A percentile compares a stretch with the other conserved stretches of the same genome.
These are phyloP conservation scores for Hyposoter dolosus DNA, from an alignment of 2,888 invertebrate genomes.

Conservation along the genomic window DNA sequence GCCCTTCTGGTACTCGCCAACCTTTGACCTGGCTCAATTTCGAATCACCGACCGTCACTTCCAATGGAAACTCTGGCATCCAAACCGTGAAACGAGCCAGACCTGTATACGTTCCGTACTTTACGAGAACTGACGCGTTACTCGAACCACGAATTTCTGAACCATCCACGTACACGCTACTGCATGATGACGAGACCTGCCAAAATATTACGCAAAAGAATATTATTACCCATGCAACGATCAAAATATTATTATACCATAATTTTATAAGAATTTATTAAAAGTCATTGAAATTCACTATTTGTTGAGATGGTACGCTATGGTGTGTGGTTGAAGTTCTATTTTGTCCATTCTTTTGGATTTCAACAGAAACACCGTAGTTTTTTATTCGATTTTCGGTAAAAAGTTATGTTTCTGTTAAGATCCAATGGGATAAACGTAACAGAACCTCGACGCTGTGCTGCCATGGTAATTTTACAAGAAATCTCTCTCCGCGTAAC, in stretches of 20 bases:
- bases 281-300: neutral
- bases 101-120: constrained; percentile 96
- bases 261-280: neutral
- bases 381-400: too few species aligned
- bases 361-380: too few species aligned
- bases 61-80: constrained; percentile 98
- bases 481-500: too few species aligned
- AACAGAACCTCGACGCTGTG: too few species aligned
- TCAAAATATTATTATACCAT: neutral
- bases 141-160: constrained; percentile 97
- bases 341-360: too few species aligned
- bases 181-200: constrained; percentile 97
- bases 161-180: constrained; percentile 98
- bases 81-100: constrained; percentile 96
- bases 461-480: too few species aligned
- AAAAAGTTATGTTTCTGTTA: too few species aligned
- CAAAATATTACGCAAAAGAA: constrained; percentile 13
- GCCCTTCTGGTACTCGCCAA: constrained; percentile 95
- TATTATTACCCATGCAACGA: neutral
- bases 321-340: too few species aligned
- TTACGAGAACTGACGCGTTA: constrained; percentile 96
- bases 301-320: too few species aligned
- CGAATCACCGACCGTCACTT: constrained; percentile 95
- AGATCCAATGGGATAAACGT: too few species aligned
- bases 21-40: constrained; percentile 97